These are phyloP conservation scores for Paradoxurus hermaphroditus DNA, from an alignment of 2,113 vertebrate genomes.

Conservation along the genomic window DNA sequence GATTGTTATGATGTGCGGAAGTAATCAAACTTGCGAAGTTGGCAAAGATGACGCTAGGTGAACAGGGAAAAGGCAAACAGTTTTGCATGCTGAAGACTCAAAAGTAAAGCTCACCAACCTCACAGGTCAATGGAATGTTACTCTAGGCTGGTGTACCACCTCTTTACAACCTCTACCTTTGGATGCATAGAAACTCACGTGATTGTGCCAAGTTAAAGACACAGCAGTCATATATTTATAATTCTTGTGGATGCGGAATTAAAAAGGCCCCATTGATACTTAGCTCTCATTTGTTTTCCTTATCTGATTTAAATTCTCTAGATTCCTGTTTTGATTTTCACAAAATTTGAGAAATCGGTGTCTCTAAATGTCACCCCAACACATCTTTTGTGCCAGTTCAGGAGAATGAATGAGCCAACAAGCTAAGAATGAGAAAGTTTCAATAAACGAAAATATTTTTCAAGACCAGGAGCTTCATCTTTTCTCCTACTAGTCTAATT, in stretches of 20 bases:
- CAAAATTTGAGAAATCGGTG: background rate
- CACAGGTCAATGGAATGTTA: background rate
- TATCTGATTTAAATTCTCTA: background rate
- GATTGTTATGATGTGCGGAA: background rate
- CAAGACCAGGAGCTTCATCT: background rate
- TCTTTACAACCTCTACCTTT: background rate
- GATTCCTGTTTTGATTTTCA: background rate
- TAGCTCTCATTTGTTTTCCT: background rate
- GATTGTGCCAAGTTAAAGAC: background rate
- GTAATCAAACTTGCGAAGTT: background rate
- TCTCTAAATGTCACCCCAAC: background rate
- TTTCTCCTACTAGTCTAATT: background rate
- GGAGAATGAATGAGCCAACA: background rate
- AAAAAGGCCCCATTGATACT: background rate
- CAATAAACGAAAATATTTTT: background rate
- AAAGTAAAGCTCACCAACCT: background rate
- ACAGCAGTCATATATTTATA: background rate
- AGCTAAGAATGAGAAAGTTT: background rate
- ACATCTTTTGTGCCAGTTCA: background rate
- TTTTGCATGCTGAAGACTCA: background rate
- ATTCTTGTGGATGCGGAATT: background rate
- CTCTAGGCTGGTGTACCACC: rapidly evolving
- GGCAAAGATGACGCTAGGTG: background rate
- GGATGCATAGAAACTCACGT: background rate
- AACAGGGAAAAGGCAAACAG: background rate